A percentile compares a stretch with the other conserved stretches of the same genome.
Conservation (phyloP, 2,113 vertebrate genomes). For the Amphiprion ocellaris region DNA sequence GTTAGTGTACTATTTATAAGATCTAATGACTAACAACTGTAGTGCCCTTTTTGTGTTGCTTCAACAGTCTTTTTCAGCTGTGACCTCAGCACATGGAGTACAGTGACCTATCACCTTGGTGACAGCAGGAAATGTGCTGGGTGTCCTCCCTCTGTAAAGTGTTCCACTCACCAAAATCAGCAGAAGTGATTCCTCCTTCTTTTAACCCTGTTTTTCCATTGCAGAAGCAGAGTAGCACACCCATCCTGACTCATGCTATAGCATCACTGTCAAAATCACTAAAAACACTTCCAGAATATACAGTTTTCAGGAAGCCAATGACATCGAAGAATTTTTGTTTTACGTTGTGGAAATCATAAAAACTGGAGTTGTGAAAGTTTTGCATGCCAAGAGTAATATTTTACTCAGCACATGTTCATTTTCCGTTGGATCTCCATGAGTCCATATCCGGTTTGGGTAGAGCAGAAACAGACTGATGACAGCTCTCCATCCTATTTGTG, state of each 20-base stretch:
- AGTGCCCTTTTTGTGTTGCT: background rate
- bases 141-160: background rate
- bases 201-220: constrained; percentile 39
- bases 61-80: background rate
- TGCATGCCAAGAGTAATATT: background rate
- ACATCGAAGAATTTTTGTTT: background rate
- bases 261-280: background rate
- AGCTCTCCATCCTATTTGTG: constrained; percentile 2
- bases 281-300: background rate
- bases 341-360: background rate
- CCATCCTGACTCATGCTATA: background rate
- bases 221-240: background rate
- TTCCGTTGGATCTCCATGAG: background rate
- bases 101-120: background rate
- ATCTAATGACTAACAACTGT: background rate
- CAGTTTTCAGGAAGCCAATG: background rate
- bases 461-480: constrained; percentile 16
- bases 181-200: background rate
- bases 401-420: background rate
- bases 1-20: background rate
- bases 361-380: background rate
- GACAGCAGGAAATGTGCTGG: background rate
- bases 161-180: background rate
- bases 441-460: constrained; percentile 38
- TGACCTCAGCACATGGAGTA: background rate